Evolutionary conservation across 2,888 invertebrate genomes (phyloP).

Genomic region (Drosophila aldrichi): DNA sequence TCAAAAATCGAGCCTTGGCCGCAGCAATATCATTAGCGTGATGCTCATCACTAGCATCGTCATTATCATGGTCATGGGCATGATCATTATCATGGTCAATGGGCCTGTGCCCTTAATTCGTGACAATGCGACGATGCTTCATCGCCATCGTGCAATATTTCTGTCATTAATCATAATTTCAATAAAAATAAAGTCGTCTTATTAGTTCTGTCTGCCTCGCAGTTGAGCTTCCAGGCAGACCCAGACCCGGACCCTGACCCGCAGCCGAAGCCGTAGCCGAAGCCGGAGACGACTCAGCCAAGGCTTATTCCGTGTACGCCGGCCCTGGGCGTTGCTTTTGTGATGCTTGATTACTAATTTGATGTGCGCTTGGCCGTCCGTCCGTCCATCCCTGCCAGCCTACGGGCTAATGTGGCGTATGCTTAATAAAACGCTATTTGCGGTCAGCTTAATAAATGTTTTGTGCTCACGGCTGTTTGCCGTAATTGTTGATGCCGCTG

Average conservation of each 20-base stretch:
- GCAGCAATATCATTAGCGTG: slow-evolving; percentile 16
- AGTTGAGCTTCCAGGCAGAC: slow-evolving; percentile 5
- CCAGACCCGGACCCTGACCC: neutral
- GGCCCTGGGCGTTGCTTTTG: slow-evolving; percentile 44
- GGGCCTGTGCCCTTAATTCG: slow-evolving; percentile 56
- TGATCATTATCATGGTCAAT: slow-evolving; percentile 10
- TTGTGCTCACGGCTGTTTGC: slow-evolving; percentile 31
- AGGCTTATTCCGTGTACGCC: slow-evolving; percentile 37
- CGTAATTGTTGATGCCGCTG: slow-evolving; percentile 27
- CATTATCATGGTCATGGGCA: neutral
- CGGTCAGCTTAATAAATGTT: slow-evolving; percentile 53
- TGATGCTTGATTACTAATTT: slow-evolving; percentile 73
- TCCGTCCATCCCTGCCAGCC: slow-evolving; percentile 9
- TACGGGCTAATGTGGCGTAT: slow-evolving; percentile 52
- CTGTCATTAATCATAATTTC: slow-evolving; percentile 82
- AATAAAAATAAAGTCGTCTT: slow-evolving; percentile 74
- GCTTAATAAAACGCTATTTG: slow-evolving; percentile 70
- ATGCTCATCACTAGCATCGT: slow-evolving; percentile 27
- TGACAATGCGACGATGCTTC: slow-evolving; percentile 48
- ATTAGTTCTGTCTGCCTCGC: slow-evolving; percentile 51
- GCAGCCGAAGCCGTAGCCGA: neutral
- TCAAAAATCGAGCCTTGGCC: slow-evolving; percentile 23
- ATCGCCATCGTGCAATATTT: slow-evolving; percentile 60
- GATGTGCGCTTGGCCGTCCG: slow-evolving; percentile 29
- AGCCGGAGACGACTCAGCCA: slow-evolving; percentile 22